These are phyloP conservation scores for Drosophila pectinifera DNA, from an alignment of 1,140 invertebrate genomes.

Conservation along the genomic window DNA sequence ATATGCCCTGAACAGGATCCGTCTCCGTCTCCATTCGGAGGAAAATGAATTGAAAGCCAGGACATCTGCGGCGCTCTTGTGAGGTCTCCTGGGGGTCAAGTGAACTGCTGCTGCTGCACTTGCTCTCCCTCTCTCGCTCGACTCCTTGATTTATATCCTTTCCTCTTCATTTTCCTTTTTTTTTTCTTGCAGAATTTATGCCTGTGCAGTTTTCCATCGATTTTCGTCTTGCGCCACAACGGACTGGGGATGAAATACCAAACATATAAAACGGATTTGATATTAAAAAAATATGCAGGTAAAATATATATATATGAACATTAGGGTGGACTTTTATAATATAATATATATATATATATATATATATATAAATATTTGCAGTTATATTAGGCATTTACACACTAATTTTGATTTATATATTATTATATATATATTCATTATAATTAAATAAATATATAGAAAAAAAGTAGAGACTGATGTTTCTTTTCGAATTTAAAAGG, in stretches of 20 bases:
- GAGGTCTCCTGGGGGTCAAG: constrained; percentile 23
- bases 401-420: too few species aligned
- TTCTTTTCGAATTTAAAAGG: too few species aligned
- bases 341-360: too few species aligned
- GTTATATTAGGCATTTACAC: too few species aligned
- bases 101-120: constrained; percentile 35
- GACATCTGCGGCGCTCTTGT: constrained; percentile 30
- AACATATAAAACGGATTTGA: constrained; percentile 82
- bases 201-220: constrained; percentile 81
- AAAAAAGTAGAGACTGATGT: too few species aligned
- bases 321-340: constrained; percentile 1
- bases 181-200: constrained; percentile 71
- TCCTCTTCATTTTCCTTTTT: constrained; percentile 23
- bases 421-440: too few species aligned
- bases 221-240: constrained; percentile 78
- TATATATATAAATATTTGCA: too few species aligned
- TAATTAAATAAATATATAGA: too few species aligned
- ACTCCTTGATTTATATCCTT: constrained; percentile 35
- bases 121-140: background rate
- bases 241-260: constrained; percentile 84
- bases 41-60: constrained; percentile 16
- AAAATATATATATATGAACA: constrained; percentile 16
- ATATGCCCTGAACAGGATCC: constrained; percentile 10
- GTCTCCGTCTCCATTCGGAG: constrained; percentile 15
- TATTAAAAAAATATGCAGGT: constrained; percentile 84